These are phyloP conservation scores for Gobiocypris rarus DNA, from an alignment of 2,113 vertebrate genomes.

Conservation along the genomic window DNA sequence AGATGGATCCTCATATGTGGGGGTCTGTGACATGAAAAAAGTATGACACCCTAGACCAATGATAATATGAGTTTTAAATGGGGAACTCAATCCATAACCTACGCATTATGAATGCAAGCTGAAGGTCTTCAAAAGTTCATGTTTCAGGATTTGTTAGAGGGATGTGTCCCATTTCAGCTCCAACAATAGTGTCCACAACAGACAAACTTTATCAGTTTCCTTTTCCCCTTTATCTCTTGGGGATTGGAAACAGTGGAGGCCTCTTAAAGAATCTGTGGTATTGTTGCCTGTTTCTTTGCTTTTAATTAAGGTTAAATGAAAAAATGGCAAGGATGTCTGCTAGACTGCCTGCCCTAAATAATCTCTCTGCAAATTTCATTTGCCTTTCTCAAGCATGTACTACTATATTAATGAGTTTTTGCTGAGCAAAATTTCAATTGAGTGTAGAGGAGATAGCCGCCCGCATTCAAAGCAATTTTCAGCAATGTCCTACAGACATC, in stretches of 20 bases:
- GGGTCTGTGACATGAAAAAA: neutral
- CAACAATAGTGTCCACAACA: neutral
- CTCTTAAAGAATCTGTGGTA: neutral
- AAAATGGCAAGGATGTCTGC: constrained; percentile 45
- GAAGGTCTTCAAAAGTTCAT: neutral
- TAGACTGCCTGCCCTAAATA: constrained; percentile 34
- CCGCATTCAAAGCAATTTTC: constrained; percentile 1
- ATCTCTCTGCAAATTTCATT: constrained; percentile 47
- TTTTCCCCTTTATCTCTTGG: neutral
- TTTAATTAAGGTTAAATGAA: constrained; percentile 55
- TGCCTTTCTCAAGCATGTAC: constrained; percentile 44
- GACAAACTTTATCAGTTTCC: neutral
- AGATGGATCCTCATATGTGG: neutral
- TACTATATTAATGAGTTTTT: constrained; percentile 51
- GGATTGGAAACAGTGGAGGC: neutral
- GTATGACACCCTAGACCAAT: neutral
- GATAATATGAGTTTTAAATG: neutral
- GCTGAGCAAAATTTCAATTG: constrained; percentile 43
- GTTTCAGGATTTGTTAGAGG: neutral
- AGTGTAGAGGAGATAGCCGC: neutral
- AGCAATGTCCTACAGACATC: constrained; percentile 16
- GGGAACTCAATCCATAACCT: neutral
- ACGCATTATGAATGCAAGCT: neutral
- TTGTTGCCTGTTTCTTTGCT: constrained; percentile 46
- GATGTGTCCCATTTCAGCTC: neutral